phyloP scores from a whole-genome alignment of 1,140 invertebrate genomes.

The Panagrolaimus sp. region DNA sequence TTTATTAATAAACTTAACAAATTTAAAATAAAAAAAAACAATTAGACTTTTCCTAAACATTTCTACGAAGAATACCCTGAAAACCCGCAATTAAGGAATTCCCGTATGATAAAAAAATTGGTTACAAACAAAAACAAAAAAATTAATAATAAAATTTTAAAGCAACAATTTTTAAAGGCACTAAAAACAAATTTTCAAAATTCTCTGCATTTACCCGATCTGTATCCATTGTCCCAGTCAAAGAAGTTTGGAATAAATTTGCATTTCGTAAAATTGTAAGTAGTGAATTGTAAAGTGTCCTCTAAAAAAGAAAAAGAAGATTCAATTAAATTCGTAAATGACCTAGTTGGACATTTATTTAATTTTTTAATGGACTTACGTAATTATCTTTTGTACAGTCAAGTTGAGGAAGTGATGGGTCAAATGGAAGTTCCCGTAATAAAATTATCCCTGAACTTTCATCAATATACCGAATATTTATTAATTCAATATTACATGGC shows the following conservation, averaged over 20 bases:
- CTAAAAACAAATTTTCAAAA: slow-evolving; percentile 3
- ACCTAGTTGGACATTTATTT: too few species aligned
- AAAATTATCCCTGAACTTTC: not conserved
- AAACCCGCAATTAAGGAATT: too few species aligned
- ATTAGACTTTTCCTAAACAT: too few species aligned
- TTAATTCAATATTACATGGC: slow-evolving; percentile 26
- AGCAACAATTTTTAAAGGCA: slow-evolving; percentile 10
- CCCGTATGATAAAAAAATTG: too few species aligned
- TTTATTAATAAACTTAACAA: too few species aligned
- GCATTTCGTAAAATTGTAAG: not conserved
- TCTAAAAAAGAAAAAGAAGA: not conserved
- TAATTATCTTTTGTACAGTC: not conserved
- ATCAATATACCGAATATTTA: slow-evolving; percentile 24
- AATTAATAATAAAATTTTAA: slow-evolving; percentile 1
- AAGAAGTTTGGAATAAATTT: not conserved
- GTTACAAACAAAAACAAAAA: too few species aligned
- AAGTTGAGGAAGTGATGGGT: not conserved
- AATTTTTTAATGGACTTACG: not conserved
- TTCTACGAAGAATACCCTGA: too few species aligned
- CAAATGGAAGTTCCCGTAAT: not conserved
- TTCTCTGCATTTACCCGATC: not conserved
- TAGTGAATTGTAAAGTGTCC: not conserved
- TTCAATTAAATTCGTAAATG: not conserved
- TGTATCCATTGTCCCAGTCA: not conserved
- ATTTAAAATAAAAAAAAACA: too few species aligned